Evolutionary conservation across 2,888 invertebrate genomes (phyloP), one percentile per base, ranked within the genome.

Genomic region (Drosophila paucipuncta): DNA sequence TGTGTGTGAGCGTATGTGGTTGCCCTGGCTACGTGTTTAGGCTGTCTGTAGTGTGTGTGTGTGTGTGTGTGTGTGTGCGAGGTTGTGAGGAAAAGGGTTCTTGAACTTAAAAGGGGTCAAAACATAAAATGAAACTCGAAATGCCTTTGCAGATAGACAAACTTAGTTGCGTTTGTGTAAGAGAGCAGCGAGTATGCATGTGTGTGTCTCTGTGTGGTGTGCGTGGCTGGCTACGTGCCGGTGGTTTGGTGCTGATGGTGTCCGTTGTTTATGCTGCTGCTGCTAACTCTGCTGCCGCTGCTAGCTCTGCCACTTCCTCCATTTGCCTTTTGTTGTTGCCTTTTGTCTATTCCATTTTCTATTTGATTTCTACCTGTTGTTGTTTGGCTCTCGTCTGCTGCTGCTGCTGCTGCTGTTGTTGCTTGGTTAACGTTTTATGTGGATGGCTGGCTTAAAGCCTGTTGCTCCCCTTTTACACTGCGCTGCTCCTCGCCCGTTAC

Each of bases 91-190:
- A 92, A 92, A 92, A 92, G 92, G 92, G 92, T 92, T 92, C 92
- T 92, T 92, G 92, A 92, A 92, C 92, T 92, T 92, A 92, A 92
- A 92, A 91, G 92, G 91, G 92, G 92, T 92, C 92, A 92, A 86
- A 91, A 89, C 84, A 87, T 85, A 91, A 91, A 90, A 88, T 82
- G 91, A 90, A 89, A 89, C 91, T 85, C 85, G 87, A 85, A 90
- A 89, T 90, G 89, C 90, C 85, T 90, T 83, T 82, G 82, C 89
- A 85, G 85, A 90, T 89, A 89, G 87, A 85, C 90, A 85, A 84
- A 80, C 80, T 77, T 80, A 77, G 85, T 76, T 80, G 75, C 70
- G 73, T 74, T 69, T 73, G 75, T 74, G 70, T 66, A 60, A 63
- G 64, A 54, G 73, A 54, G 59, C 60, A 53, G 49, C 52, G 33